These are phyloP conservation scores for Pyralis farinalis DNA, from an alignment of 2,888 invertebrate species.

Conservation along the genomic window DNA sequence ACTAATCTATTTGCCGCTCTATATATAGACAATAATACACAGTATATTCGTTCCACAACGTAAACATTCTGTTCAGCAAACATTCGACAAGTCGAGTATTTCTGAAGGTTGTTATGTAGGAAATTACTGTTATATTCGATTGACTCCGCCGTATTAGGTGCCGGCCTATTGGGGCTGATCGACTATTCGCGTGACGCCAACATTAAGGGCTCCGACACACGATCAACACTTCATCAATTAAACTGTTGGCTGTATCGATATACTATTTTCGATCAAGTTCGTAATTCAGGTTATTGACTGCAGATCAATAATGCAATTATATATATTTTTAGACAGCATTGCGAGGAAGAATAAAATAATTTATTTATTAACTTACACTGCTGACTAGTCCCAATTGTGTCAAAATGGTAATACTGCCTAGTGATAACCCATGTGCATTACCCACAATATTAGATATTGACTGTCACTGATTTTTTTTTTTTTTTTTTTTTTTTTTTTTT, in stretches of 20 bases:
- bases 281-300: not conserved
- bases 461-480: no score
- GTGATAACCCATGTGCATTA: no score
- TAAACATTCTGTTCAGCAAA: slow-evolving; percentile 40
- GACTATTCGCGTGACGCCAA: slow-evolving; percentile 58
- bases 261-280: not conserved
- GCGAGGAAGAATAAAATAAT: no score
- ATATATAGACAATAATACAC: no score
- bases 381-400: no score
- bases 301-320: not conserved
- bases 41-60: slow-evolving; percentile 1
- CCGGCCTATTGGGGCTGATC: slow-evolving; percentile 55
- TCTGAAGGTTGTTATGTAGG: slow-evolving; percentile 49
- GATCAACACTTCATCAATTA: not conserved
- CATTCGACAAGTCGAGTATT: slow-evolving; percentile 51
- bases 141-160: slow-evolving; percentile 47
- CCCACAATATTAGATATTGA: no score
- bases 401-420: no score
- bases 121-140: slow-evolving; percentile 74
- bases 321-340: no score
- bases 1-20: no score
- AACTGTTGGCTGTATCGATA: not conserved
- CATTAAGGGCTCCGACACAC: not conserved
- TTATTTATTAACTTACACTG: no score
- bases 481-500: no score